Evolutionary conservation across 2,888 invertebrate genomes (phyloP), one percentile per base, ranked within the genome.

Genomic region (Microchrysa polita): DNA sequence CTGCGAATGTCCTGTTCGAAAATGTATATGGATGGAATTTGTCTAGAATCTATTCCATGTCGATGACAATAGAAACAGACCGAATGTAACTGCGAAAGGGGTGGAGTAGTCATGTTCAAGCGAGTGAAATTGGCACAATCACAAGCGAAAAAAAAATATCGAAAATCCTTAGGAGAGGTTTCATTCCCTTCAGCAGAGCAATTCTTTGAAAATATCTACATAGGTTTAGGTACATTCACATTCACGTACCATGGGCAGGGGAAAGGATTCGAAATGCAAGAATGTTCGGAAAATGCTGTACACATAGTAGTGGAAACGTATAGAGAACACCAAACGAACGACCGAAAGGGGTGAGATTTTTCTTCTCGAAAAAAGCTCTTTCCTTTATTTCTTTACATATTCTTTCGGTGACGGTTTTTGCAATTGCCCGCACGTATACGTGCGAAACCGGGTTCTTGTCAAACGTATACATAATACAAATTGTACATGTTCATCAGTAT

Each of bases 11-110:
- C 12, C 40, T 34, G 20, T 20, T 14, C 9, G 9, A 7, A 23
- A 69, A 55, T 55, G 57, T 42, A 57, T 40, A 52, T n/a, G n/a
- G n/a, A 52, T 69, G 42, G 57, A 69, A 69, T 55, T 55, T 40
- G 57, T 69, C 34, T 55, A 34, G 57, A 40, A 69, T 40, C 40
- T 40, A 52, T 48, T 12, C 48, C 48, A 20, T 34, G 48, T 69
- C 27, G 57, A 57, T 20, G 57, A 69, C 57, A 69, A 69, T 57
- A 40, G 69, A 40, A 23, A 18, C 27, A 55, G 40, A n/a, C 55
- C 34, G 14, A 22, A 1, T n/a, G 12, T 7, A 14, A 20, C 23
- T 34, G 14, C 18, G 40, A 55, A 55, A 69, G 69, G 57, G 65
- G 22, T 44, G 65, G 22, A 57, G 53, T 40, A 55, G 69, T 55